Percentiles rank a stretch among this genome's conserved stretches.
Conservation (phyloP, 1,140 invertebrate species). For the Drosophila kohkoa region DNA sequence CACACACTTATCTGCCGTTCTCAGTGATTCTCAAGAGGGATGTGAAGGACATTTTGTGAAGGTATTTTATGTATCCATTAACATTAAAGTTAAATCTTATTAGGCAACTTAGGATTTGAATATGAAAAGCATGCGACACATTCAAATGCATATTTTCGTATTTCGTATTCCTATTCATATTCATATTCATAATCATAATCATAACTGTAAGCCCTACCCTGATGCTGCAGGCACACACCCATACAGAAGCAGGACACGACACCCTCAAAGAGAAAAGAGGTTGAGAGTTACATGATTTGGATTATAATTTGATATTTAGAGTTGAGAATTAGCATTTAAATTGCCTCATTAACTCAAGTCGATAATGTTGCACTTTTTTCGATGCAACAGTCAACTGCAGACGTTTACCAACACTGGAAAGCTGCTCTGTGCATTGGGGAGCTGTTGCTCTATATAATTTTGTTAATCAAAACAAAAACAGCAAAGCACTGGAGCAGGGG, state of each 20-base stretch:
- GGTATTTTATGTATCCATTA: conserved; percentile 21
- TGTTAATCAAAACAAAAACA: conserved; percentile 79
- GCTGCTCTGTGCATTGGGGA: not conserved
- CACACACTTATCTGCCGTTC: not conserved
- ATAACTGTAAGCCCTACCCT: conserved; percentile 65
- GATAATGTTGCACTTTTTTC: conserved; percentile 19
- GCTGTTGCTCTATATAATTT: conserved; percentile 64
- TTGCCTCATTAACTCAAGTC: conserved; percentile 62
- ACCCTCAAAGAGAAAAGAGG: conserved; percentile 14
- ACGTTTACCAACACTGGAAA: conserved; percentile 31
- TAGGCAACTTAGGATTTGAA: conserved; percentile 64
- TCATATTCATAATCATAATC: conserved; percentile 66
- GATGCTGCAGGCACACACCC: conserved; percentile 33
- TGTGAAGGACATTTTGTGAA: not conserved
- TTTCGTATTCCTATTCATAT: conserved; percentile 45
- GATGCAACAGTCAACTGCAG: conserved; percentile 28
- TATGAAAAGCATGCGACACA: conserved; percentile 44
- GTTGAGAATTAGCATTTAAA: conserved; percentile 76
- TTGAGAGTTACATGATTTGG: conserved; percentile 41
- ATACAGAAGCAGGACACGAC: conserved; percentile 19
- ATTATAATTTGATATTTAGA: conserved; percentile 79
- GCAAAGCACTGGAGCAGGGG: conserved; percentile 26
- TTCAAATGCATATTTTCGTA: not conserved
- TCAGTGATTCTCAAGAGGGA: conserved; percentile 3
- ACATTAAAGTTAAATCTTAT: conserved; percentile 54